A percentile compares a stretch with the other conserved stretches of the same genome.
Evolutionary conservation across 1,140 invertebrate genomes (phyloP).

Genomic region (Trigoniulus corallinus): DNA sequence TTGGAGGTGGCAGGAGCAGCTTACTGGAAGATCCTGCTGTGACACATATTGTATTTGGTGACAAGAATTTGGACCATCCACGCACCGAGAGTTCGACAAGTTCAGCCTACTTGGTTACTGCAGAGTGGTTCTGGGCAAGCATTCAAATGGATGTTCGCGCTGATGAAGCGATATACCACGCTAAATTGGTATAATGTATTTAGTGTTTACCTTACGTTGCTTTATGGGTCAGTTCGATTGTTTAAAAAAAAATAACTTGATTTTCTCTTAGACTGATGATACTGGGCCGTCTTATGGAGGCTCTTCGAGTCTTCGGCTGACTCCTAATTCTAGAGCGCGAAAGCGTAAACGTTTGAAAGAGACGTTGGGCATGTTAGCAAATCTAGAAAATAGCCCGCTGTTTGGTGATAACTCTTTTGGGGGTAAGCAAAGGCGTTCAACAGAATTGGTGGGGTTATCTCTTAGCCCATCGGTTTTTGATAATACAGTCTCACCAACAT

Average conservation of each 20-base stretch:
- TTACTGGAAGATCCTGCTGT: constrained; percentile 58
- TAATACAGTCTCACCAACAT: neutral
- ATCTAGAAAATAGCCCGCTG: no score
- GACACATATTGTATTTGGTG: constrained; percentile 66
- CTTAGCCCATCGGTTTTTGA: neutral
- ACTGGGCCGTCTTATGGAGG: no score
- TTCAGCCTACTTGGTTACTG: constrained; percentile 55
- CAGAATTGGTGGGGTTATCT: neutral
- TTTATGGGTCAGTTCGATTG: no score
- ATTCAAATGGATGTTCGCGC: constrained; percentile 88
- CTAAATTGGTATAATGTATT: no score
- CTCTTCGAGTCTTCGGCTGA: constrained; percentile 7
- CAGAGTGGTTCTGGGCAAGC: constrained; percentile 94
- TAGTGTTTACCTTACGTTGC: no score
- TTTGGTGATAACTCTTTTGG: no score
- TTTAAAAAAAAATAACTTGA: no score
- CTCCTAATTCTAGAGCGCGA: constrained; percentile 9
- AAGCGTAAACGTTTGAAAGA: constrained; percentile 14
- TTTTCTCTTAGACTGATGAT: no score
- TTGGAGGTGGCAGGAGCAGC: constrained; percentile 45
- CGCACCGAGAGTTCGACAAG: constrained; percentile 21
- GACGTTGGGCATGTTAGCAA: no score
- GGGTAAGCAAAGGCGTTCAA: constrained; percentile 1
- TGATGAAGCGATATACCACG: constrained; percentile 73
- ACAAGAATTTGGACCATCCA: constrained; percentile 10